Evolutionary conservation across 2,888 invertebrate genomes (phyloP).

Genomic region (Lycia hirtaria): DNA sequence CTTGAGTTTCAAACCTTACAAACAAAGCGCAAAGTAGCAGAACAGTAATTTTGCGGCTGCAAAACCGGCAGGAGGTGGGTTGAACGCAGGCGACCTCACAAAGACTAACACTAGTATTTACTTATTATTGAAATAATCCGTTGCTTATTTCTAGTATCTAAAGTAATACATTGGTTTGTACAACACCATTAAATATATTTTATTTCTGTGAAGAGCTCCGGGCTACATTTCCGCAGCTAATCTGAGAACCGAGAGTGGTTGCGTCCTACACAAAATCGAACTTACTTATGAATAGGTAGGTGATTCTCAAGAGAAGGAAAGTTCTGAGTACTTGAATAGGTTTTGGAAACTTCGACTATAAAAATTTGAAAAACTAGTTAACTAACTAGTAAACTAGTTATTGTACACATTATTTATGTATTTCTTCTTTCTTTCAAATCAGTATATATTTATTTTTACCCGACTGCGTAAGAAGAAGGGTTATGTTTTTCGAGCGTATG

Average conservation of each 20-base stretch:
- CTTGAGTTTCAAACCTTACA: background rate
- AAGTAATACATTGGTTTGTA: background rate
- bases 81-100: background rate
- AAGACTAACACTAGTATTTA: conserved; percentile 7
- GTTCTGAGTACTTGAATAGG: too few relatives aligned
- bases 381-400: too few relatives aligned
- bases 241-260: conserved; percentile 3
- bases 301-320: too few relatives aligned
- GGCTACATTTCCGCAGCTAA: conserved; percentile 1
- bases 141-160: background rate
- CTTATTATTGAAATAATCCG: background rate
- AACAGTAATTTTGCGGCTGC: conserved; percentile 1
- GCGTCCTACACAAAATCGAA: conserved; percentile 13
- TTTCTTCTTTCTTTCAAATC: too few relatives aligned
- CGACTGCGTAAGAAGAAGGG: too few relatives aligned
- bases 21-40: background rate
- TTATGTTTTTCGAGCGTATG: too few relatives aligned
- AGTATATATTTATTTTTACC: too few relatives aligned
- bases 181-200: background rate
- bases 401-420: too few relatives aligned
- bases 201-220: background rate
- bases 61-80: conserved; percentile 1
- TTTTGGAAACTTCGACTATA: too few relatives aligned
- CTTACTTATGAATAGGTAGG: background rate
- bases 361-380: background rate